Evolutionary conservation across 92 coral and sea anemone genomes (phyloP).

Genomic region (Palythoa caribaeorum): DNA sequence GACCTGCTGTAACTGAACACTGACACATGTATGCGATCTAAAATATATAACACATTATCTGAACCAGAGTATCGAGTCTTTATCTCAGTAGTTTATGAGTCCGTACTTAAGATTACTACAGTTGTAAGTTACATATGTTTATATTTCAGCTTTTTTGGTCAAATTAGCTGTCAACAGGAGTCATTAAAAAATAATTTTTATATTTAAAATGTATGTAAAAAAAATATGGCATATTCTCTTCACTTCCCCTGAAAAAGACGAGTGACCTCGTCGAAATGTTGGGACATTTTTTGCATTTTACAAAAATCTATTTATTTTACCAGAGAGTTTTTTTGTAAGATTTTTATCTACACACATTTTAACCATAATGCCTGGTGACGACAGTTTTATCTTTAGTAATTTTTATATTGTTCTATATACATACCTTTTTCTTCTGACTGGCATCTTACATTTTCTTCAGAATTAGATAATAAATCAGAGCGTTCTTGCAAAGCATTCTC

Average conservation of each 20-base stretch:
- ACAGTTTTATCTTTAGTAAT: conserved; percentile 26
- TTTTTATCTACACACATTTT: conserved; percentile 22
- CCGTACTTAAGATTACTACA: too few species aligned
- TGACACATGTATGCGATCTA: too few species aligned
- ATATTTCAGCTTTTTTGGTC: conserved; percentile 13
- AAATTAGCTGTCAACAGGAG: conserved; percentile 8
- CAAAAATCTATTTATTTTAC: conserved; percentile 23
- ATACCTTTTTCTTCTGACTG: background rate
- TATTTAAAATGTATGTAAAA: background rate
- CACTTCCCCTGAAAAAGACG: conserved; percentile 30
- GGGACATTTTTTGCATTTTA: conserved; percentile 24
- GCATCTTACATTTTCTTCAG: background rate
- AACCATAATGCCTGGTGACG: conserved; percentile 27
- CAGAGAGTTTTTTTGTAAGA: conserved; percentile 27
- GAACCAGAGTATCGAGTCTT: too few species aligned
- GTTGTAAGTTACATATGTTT: conserved; percentile 1
- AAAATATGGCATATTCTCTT: conserved; percentile 17
- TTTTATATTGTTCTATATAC: conserved; percentile 10
- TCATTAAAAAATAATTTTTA: background rate
- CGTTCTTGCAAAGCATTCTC: conserved; percentile 36
- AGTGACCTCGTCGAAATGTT: conserved; percentile 18
- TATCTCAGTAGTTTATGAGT: too few species aligned
- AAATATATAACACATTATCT: too few species aligned
- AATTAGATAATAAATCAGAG: background rate
- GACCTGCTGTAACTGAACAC: too few species aligned